Conservation (phyloP, 2,113 vertebrate genomes). For the Podilymbus podiceps region DNA sequence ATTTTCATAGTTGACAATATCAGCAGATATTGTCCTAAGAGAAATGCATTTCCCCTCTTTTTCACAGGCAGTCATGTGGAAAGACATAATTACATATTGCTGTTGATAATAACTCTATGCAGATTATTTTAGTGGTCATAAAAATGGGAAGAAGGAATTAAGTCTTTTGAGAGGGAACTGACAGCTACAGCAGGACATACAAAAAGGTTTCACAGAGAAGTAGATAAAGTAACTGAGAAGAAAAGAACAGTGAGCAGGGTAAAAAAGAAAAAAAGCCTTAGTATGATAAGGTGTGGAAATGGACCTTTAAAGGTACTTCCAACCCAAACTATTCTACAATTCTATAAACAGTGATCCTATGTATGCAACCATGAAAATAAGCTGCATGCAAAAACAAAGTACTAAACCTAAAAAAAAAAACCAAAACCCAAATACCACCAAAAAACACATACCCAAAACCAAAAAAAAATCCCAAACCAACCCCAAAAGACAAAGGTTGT, state of each 20-base stretch:
- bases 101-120: not conserved
- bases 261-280: not conserved
- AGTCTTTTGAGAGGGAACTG: not conserved
- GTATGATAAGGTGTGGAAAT: no score
- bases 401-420: not conserved
- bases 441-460: no score
- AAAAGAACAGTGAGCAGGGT: not conserved
- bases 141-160: not conserved
- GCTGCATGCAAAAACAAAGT: not conserved
- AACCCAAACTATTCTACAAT: no score
- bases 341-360: not conserved
- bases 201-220: not conserved
- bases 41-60: not conserved
- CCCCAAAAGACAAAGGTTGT: not conserved
- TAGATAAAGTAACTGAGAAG: not conserved
- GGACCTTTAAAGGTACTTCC: no score
- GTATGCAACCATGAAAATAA: not conserved
- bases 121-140: not conserved
- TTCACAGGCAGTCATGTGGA: not conserved
- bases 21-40: not conserved
- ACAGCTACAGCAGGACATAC: not conserved
- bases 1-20: not conserved
- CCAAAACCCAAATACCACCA: no score
- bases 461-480: not conserved
- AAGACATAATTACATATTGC: not conserved